phyloP scores from a whole-genome alignment of 2,113 vertebrate genomes.

The Pipa parva region DNA sequence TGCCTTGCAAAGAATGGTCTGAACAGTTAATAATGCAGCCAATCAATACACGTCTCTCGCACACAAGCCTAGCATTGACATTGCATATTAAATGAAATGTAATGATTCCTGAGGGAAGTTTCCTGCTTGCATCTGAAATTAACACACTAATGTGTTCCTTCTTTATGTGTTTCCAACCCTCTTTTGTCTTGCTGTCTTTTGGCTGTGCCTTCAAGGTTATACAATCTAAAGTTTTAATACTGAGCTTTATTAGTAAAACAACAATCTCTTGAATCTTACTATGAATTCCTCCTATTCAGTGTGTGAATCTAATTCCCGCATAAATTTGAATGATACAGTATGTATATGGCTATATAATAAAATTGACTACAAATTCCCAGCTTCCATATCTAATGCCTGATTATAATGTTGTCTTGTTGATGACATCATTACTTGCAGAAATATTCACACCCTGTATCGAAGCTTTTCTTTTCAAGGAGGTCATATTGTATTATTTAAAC shows the following conservation, averaged over 20 bases:
- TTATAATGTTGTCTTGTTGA: no score
- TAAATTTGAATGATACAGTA: no score
- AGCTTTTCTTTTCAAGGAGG: no score
- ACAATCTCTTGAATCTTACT: not conserved
- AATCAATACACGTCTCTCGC: conserved; percentile 29
- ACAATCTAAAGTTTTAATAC: not conserved
- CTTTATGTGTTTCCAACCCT: not conserved
- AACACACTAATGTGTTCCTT: conserved; percentile 18
- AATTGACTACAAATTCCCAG: no score
- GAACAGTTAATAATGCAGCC: conserved; percentile 7
- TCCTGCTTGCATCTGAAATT: conserved; percentile 27
- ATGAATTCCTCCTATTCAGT: no score
- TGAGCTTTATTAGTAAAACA: not conserved
- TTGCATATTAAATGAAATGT: conserved; percentile 38
- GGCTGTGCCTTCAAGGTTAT: not conserved
- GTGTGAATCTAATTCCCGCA: no score
- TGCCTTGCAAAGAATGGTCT: not conserved
- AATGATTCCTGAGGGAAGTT: conserved; percentile 31
- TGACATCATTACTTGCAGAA: no score
- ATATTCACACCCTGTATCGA: no score
- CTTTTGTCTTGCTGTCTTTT: not conserved
- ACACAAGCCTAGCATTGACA: conserved; percentile 30
- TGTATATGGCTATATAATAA: no score
- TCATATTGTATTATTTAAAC: no score
- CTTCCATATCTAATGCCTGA: no score